A percentile compares a stretch with the other conserved stretches of the same genome.
Evolutionary conservation across 2,797 vertebrate species (phyloP).

Genomic region (Stomatorhinus walkeri): DNA sequence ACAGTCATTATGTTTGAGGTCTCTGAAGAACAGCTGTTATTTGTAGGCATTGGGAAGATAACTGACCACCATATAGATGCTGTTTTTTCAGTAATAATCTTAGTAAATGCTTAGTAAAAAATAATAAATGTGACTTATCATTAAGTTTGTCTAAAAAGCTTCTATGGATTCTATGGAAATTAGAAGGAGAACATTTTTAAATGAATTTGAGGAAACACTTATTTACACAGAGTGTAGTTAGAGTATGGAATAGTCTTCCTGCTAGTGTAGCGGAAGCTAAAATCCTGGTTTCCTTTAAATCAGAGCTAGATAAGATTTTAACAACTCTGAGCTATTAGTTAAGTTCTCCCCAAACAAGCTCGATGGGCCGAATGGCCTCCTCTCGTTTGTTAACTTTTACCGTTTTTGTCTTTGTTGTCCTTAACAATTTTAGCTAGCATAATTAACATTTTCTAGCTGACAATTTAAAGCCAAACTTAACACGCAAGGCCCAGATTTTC

Average conservation of each 20-base stretch:
- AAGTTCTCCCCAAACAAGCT: neutral
- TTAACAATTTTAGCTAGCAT: neutral
- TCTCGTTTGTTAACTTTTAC: neutral
- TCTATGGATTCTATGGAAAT: neutral
- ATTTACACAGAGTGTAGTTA: neutral
- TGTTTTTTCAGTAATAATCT: neutral
- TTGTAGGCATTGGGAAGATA: neutral
- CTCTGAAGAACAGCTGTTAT: neutral
- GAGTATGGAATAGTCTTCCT: neutral
- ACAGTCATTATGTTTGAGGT: neutral
- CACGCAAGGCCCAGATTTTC: neutral
- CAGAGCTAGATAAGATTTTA: neutral
- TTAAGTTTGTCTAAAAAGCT: neutral
- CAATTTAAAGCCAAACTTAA: neutral
- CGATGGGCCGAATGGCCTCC: neutral
- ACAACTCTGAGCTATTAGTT: neutral
- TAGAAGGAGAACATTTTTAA: neutral
- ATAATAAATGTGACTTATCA: neutral
- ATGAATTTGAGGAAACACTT: neutral
- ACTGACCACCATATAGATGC: neutral
- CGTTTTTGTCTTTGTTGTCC: constrained; percentile 15
- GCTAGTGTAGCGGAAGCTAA: neutral
- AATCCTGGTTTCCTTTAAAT: neutral
- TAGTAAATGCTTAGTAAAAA: neutral
- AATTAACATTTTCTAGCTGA: neutral